Conservation (phyloP, 2,113 vertebrate genomes). For the Odocoileus virginianus region DNA sequence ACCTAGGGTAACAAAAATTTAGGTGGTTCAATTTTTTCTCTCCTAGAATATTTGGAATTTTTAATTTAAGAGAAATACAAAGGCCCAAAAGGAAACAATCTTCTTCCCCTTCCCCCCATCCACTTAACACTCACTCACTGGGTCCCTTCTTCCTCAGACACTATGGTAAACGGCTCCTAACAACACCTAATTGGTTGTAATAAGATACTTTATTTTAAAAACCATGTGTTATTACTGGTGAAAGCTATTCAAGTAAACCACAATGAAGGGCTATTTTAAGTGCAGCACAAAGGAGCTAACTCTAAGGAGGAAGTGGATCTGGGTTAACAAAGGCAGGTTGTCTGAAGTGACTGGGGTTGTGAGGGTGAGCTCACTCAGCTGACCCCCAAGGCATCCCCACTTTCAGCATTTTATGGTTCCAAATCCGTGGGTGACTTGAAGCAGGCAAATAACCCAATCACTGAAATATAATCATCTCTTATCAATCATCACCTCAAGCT, state of each 20-base stretch:
- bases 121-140: rapidly evolving
- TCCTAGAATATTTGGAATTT: neutral
- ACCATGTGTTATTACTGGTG: neutral
- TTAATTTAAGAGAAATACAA: neutral
- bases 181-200: neutral
- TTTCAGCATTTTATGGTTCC: neutral
- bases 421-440: neutral
- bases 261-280: neutral
- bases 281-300: neutral
- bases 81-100: neutral
- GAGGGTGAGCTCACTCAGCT: neutral
- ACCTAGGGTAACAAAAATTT: neutral
- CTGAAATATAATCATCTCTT: rapidly evolving
- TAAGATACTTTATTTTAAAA: neutral
- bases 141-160: neutral
- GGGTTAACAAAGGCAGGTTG: neutral
- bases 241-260: neutral
- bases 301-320: no score
- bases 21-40: neutral
- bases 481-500: neutral
- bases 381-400: rapidly evolving
- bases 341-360: neutral
- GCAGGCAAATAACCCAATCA: neutral
- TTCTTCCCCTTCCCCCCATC: neutral
- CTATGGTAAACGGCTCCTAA: neutral